Evolutionary conservation across 2,113 vertebrate genomes (phyloP).

Genomic region (Anolis carolinensis): DNA sequence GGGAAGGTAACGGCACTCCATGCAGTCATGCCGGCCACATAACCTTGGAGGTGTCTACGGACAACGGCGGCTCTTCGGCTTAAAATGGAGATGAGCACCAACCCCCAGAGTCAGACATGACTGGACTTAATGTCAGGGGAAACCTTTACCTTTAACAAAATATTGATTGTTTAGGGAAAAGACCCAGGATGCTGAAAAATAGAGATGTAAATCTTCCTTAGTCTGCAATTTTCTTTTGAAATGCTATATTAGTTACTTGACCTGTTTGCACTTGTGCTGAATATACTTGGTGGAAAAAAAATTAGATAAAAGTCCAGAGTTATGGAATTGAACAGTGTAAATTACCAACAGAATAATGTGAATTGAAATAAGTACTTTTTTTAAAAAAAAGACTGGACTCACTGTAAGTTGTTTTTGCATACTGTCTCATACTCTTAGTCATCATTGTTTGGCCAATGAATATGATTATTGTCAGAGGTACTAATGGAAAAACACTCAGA

Average conservation of each 20-base stretch:
- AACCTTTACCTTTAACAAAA: too few species aligned
- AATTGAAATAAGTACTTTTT: background rate
- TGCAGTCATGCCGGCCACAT: too few species aligned
- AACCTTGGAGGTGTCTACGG: too few species aligned
- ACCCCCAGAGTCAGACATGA: too few species aligned
- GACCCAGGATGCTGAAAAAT: slow-evolving; percentile 16
- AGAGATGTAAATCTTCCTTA: slow-evolving; percentile 28
- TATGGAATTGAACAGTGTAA: slow-evolving; percentile 34
- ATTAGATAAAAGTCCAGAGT: slow-evolving; percentile 12
- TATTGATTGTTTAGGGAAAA: slow-evolving; percentile 19
- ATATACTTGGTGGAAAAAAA: background rate
- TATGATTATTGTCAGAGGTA: slow-evolving; percentile 15
- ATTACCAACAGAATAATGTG: slow-evolving; percentile 10
- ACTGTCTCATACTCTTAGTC: slow-evolving; percentile 41
- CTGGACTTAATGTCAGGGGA: too few species aligned
- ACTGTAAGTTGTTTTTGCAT: slow-evolving; percentile 22
- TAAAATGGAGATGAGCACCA: too few species aligned
- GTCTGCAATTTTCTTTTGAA: slow-evolving; percentile 25
- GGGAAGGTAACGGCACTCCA: too few species aligned
- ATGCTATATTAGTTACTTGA: slow-evolving; percentile 25
- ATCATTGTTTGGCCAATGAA: slow-evolving; percentile 43
- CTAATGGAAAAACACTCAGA: slow-evolving; percentile 34
- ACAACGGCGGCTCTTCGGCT: too few species aligned
- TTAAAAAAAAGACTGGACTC: background rate
- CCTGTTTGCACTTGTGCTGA: slow-evolving; percentile 6